Evolutionary conservation across 2,113 vertebrate species (phyloP), one percentile per base, ranked within the genome.

Genomic region (Amia ocellicauda): DNA sequence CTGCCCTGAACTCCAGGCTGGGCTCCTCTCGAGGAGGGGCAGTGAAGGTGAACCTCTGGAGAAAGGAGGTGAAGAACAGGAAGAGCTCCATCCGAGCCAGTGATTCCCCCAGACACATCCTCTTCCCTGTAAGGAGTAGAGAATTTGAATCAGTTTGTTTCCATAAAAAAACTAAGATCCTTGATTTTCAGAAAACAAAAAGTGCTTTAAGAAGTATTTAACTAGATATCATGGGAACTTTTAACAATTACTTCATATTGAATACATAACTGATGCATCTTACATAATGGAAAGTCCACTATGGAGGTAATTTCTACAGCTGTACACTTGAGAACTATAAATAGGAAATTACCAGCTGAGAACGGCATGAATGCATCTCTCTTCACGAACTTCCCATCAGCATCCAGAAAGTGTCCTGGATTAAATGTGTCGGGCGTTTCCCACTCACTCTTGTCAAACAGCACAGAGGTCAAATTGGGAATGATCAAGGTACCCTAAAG

Each of bases 331-430:
- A n/a, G n/a, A n/a, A n/a, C n/a, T n/a, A n/a, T n/a, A n/a, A n/a
- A n/a, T n/a, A n/a, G n/a, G n/a, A 7, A 42, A 64, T 83, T 66
- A 87, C 85, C 82, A 80, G 81, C 8, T 9, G 82, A 85, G 62
- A 87, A 87, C 2, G 85, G 82, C 67, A 84, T 81, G 69, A 87
- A 84, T 0, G 82, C 82, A 45, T 87, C 84, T 75, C 66, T 75
- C 63, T 66, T 75, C 22, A 71, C 10, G 60, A 87, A 87, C 28
- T 80, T 82, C 20, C 84, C 85, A 3, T 61, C 14, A 4, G 71
- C 70, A 67, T 86, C 78, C 62, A 90, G 74, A 72, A 90, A 90
- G 70, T 90, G 85, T n/a, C 75, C 75, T 16, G 89, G 86, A 62
- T 89, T 88, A 61, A 91, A 91, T 2, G 72, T 72, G 14, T 85